phyloP scores from a whole-genome alignment of 2,888 invertebrate species.

The Apantesis nais region DNA sequence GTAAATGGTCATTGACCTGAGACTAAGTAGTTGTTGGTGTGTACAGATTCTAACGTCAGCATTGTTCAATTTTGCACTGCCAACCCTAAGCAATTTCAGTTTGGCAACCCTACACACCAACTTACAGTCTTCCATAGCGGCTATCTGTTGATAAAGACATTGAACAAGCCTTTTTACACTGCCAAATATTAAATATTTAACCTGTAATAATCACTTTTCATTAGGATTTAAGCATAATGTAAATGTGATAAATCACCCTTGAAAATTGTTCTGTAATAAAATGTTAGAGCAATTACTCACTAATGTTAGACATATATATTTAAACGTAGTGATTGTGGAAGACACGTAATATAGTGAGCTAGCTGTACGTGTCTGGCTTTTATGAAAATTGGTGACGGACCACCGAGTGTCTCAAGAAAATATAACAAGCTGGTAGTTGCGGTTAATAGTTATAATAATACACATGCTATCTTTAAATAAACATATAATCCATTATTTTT shows the following conservation, averaged over 20 bases:
- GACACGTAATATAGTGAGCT: not conserved
- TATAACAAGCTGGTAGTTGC: not conserved
- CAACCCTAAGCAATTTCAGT: not conserved
- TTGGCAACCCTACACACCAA: not conserved
- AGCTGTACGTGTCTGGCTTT: not conserved
- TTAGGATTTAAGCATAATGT: conserved; percentile 4
- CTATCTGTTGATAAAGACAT: not conserved
- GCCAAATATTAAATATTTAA: conserved; percentile 17
- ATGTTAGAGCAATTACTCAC: not conserved
- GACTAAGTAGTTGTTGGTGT: not conserved
- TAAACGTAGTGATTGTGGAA: not conserved
- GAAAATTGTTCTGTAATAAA: not conserved
- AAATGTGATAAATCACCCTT: not conserved
- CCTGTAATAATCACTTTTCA: conserved; percentile 13
- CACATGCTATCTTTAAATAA: not conserved
- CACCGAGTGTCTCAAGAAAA: not conserved
- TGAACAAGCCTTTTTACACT: conserved; percentile 5
- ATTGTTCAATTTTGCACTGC: not conserved
- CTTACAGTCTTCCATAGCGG: not conserved
- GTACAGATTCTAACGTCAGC: not conserved
- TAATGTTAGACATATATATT: not conserved
- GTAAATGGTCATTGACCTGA: not conserved
- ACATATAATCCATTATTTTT: not conserved
- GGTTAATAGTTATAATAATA: not conserved
- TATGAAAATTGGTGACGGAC: not conserved